These are phyloP conservation scores for Drosophila kambysellisi DNA, from an alignment of 2,888 invertebrate species.

Conservation along the genomic window DNA sequence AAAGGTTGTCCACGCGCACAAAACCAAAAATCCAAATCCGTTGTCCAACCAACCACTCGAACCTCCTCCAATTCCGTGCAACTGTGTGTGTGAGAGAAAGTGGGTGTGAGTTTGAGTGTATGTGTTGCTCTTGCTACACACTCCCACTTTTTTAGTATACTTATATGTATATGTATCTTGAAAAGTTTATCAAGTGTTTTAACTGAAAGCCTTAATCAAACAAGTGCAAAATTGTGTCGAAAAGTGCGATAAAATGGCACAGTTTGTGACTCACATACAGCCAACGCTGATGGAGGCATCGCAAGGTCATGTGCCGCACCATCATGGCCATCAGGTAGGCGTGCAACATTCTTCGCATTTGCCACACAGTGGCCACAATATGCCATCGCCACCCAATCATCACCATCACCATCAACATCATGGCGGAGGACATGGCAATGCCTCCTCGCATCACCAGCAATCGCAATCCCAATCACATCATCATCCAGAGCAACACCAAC, in stretches of 20 bases:
- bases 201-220: constrained; percentile 42
- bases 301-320: constrained; percentile 86
- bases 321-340: constrained; percentile 86
- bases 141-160: constrained; percentile 61
- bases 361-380: constrained; percentile 85
- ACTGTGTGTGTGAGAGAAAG: constrained; percentile 6
- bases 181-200: constrained; percentile 55
- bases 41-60: constrained; percentile 36
- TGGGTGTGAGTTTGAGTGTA: constrained; percentile 30
- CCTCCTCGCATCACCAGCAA: constrained; percentile 55
- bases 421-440: constrained; percentile 49
- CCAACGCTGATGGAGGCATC: constrained; percentile 87
- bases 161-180: constrained; percentile 33
- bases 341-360: constrained; percentile 84
- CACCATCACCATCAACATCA: constrained; percentile 77
- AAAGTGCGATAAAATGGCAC: constrained; percentile 85
- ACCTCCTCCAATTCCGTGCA: constrained; percentile 31
- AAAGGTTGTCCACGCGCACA: constrained; percentile 82
- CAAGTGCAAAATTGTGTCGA: constrained; percentile 30
- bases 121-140: constrained; percentile 48
- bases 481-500: constrained; percentile 44
- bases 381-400: constrained; percentile 84
- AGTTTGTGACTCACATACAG: constrained; percentile 87
- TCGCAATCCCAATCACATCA: constrained; percentile 42
- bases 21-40: constrained; percentile 34